Conservation (phyloP, 2,113 vertebrate genomes). For the Sminthopsis crassicaudata region DNA sequence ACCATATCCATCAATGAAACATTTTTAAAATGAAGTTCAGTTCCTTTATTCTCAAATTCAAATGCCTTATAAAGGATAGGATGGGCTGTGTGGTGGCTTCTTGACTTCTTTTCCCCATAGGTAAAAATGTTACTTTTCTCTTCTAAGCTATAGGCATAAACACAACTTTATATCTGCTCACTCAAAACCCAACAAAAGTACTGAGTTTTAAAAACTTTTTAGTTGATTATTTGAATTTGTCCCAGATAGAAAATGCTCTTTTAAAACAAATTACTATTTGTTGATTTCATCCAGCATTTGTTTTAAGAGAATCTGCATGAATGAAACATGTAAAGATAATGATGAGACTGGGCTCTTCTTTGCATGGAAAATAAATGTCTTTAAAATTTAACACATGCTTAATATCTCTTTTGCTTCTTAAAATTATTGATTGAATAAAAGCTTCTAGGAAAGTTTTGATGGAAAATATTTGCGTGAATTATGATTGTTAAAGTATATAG, state of each 20-base stretch:
- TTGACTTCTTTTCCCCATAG: not conserved
- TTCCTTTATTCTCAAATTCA: not conserved
- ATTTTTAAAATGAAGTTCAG: not conserved
- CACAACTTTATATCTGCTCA: not conserved
- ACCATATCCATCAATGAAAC: not conserved
- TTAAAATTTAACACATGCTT: not conserved
- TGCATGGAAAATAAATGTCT: not conserved
- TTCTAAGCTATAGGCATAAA: not conserved
- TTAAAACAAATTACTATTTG: not conserved
- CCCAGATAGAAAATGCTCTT: not conserved
- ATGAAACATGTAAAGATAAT: not conserved
- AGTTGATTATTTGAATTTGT: not conserved
- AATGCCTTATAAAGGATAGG: too few relatives aligned
- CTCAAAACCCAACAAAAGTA: not conserved
- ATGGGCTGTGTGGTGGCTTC: not conserved
- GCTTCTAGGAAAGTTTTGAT: not conserved
- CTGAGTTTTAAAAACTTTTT: not conserved
- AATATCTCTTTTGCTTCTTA: not conserved
- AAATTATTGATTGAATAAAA: not conserved
- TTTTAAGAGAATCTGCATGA: not conserved
- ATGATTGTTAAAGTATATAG: not conserved
- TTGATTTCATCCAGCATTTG: not conserved
- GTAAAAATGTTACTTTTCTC: not conserved
- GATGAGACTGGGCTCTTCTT: not conserved
- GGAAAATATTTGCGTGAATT: not conserved